These are phyloP conservation scores for Alviniconcha marisindica DNA, from an alignment of 1,140 invertebrate genomes.

Conservation along the genomic window DNA sequence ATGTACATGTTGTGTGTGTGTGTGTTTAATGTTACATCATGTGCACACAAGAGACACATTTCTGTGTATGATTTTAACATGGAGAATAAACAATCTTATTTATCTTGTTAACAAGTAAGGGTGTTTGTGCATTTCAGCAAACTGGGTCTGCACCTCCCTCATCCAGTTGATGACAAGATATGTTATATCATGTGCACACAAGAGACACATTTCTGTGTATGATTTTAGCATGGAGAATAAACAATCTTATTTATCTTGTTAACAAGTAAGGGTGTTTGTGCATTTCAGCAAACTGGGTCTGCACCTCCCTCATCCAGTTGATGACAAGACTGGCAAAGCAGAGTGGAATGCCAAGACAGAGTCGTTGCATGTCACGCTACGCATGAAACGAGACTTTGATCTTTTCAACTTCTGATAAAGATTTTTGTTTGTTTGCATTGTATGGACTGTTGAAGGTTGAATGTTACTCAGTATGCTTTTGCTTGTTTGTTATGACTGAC, in stretches of 20 bases:
- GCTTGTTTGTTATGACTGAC: too few relatives aligned
- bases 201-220: too few relatives aligned
- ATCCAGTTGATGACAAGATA: slow-evolving; percentile 87
- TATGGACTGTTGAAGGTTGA: too few relatives aligned
- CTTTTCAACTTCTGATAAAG: slow-evolving; percentile 87
- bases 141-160: slow-evolving; percentile 85
- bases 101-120: too few relatives aligned
- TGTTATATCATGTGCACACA: too few relatives aligned
- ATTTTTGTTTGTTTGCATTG: neutral
- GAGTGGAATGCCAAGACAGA: slow-evolving; percentile 85
- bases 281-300: slow-evolving; percentile 80
- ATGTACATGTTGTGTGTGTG: too few relatives aligned
- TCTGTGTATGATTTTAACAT: too few relatives aligned
- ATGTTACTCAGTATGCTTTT: too few relatives aligned
- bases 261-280: neutral
- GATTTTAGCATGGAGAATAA: too few relatives aligned
- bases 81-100: neutral
- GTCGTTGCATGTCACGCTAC: slow-evolving; percentile 83
- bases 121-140: slow-evolving; percentile 60
- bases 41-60: too few relatives aligned
- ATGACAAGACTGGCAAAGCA: slow-evolving; percentile 87
- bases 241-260: neutral
- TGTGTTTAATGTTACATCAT: too few relatives aligned
- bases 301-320: slow-evolving; percentile 86
- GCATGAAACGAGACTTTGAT: slow-evolving; percentile 86